Conservation (phyloP, 2,797 vertebrate species). For the Cryptoprocta ferox region DNA sequence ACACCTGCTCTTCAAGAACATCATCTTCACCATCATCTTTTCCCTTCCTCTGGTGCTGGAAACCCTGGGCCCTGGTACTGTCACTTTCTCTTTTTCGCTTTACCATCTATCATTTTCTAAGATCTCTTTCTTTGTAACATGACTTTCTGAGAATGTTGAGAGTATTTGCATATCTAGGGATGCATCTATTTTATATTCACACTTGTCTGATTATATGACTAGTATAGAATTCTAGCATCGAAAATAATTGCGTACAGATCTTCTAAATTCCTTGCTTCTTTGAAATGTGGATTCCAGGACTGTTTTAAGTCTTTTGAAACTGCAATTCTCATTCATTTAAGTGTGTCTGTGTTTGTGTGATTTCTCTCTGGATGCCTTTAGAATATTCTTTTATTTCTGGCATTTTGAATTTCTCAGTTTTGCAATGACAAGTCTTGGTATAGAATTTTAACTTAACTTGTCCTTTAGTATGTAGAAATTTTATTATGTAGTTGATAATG, state of each 20-base stretch:
- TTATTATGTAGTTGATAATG: background rate
- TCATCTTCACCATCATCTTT: background rate
- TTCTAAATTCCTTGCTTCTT: background rate
- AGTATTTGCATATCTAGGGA: background rate
- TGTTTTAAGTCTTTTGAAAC: background rate
- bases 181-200: background rate
- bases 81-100: background rate
- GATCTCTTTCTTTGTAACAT: background rate
- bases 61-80: background rate
- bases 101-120: background rate
- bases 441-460: background rate
- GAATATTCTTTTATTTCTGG: background rate
- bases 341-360: background rate
- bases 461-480: background rate
- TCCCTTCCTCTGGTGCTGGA: no score
- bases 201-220: background rate
- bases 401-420: background rate
- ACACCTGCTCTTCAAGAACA: background rate
- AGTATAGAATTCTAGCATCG: background rate
- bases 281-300: background rate
- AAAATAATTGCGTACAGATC: background rate
- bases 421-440: background rate
- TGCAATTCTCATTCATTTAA: background rate
- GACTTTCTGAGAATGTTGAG: background rate
- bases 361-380: background rate